Conservation (phyloP, 2,888 invertebrate species). For the Sturmia bella region DNA sequence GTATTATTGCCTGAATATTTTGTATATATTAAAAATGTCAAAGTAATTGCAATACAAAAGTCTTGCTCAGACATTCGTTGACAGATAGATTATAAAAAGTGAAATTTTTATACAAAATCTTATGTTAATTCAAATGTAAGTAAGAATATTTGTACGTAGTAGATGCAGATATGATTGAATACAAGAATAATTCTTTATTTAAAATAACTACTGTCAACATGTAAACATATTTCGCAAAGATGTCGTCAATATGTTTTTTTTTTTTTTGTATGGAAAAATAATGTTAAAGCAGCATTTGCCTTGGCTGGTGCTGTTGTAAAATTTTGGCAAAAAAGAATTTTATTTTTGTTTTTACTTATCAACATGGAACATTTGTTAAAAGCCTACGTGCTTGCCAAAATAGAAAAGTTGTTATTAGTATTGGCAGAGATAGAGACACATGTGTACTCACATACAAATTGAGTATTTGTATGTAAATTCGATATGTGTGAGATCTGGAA, state of each 20-base stretch:
- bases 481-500: too few species aligned
- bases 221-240: slow-evolving; percentile 60
- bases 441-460: background rate
- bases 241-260: slow-evolving; percentile 27
- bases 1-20: too few species aligned
- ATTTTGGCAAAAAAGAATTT: slow-evolving; percentile 21
- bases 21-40: too few species aligned
- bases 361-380: slow-evolving; percentile 59
- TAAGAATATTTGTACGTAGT: too few species aligned
- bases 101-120: too few species aligned
- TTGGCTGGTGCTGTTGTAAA: slow-evolving; percentile 1
- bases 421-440: slow-evolving; percentile 47
- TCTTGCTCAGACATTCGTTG: too few species aligned
- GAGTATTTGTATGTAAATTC: slow-evolving; percentile 6
- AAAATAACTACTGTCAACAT: slow-evolving; percentile 63
- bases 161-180: too few species aligned
- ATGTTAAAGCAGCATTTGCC: slow-evolving; percentile 11
- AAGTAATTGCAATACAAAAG: too few species aligned
- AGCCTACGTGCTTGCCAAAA: slow-evolving; percentile 66
- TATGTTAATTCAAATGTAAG: too few species aligned
- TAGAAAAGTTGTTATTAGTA: slow-evolving; percentile 65
- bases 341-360: slow-evolving; percentile 39
- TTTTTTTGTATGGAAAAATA: background rate
- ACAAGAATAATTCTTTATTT: slow-evolving; percentile 18
- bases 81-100: too few species aligned